Evolutionary conservation across 2,888 invertebrate species (phyloP), one percentile per base, ranked within the genome.

Genomic region (Agonopterix heracliana): DNA sequence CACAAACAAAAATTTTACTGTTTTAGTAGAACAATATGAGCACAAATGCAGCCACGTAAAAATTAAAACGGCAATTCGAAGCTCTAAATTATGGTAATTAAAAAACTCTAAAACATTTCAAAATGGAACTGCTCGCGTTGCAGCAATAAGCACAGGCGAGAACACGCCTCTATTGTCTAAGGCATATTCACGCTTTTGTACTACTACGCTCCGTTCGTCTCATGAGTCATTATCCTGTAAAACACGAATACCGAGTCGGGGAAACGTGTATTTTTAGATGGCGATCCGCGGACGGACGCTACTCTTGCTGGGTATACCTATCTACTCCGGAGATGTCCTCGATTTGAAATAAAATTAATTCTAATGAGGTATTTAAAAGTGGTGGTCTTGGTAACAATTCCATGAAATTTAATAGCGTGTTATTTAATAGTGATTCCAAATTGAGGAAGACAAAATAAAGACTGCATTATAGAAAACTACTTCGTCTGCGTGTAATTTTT

Each of bases 141-240:
- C 26, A 26, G 26, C 26, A 26, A 26, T 12, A n/a, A 41, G 13
- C 41, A 11, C 11, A 41, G 38, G 38, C 38, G 38, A 36, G 17
- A 36, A 10, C 36, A n/a, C 36, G 36, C 10, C 3, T 57, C 64
- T 64, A 67, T 72, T 71, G 69, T 71, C 61, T 26, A 63, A 64
- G 60, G 64, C 54, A 62, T 60, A 59, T 66, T 64, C 66, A 64
- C 60, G 59, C 63, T 70, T 71, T 67, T 73, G 66, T 69, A 41
- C 41, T 4, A 63, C 61, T 67, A 60, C 59, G 60, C 62, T 66
- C 61, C 59, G 64, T 54, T 63, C 65, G 58, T 60, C 63, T 68
- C 64, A 68, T 83, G 87, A 85, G 76, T 86, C 86, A 85, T 83
- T 83, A 82, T 83, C 78, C 83, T 83, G 78, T 75, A 72, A 71